Evolutionary conservation across 2,797 vertebrate species (phyloP).

Genomic region (Menidia menidia): DNA sequence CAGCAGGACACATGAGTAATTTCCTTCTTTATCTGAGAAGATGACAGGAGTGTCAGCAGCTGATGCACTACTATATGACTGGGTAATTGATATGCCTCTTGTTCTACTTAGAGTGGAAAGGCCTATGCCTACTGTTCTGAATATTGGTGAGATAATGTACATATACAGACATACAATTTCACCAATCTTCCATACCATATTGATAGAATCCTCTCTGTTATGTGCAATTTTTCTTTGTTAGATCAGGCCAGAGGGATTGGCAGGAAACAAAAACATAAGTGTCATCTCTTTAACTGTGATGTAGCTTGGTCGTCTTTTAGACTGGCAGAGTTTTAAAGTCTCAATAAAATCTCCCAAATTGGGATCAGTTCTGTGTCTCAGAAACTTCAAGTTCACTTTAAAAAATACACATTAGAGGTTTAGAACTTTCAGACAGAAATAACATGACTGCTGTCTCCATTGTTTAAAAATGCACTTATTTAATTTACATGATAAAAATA

Average conservation of each 20-base stretch:
- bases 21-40: conserved; percentile 55
- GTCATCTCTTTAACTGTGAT: conserved; percentile 8
- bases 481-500: conserved; percentile 12
- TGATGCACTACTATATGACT: conserved; percentile 47
- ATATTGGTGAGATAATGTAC: conserved; percentile 12
- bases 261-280: conserved; percentile 24
- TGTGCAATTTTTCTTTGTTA: conserved; percentile 12
- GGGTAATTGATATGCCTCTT: conserved; percentile 45
- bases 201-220: no score
- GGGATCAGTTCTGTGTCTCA: no score
- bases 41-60: conserved; percentile 57
- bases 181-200: no score
- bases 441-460: neutral
- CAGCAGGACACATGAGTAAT: conserved; percentile 63
- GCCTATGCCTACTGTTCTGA: conserved; percentile 11
- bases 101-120: conserved; percentile 29
- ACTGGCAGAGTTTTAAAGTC: conserved; percentile 34
- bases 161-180: conserved; percentile 2
- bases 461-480: conserved; percentile 11
- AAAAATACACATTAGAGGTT: conserved; percentile 22
- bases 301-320: conserved; percentile 50
- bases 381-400: no score
- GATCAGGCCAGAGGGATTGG: conserved; percentile 5
- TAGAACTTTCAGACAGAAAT: conserved; percentile 19
- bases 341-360: no score